Conservation (phyloP, 2,888 invertebrate species). For the Chrysolina americana region DNA sequence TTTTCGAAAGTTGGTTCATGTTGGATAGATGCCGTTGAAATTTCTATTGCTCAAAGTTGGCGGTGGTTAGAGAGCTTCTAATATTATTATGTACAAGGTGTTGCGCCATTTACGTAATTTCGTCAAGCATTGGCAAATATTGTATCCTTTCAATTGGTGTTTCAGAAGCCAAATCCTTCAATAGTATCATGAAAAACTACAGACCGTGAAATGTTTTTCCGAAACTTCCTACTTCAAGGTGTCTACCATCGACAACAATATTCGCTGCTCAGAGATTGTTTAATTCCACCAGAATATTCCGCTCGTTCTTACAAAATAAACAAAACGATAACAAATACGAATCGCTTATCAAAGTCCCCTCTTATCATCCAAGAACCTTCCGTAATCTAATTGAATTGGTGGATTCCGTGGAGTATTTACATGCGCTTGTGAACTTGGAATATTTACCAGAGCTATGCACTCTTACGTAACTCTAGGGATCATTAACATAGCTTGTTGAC, state of each 20-base stretch:
- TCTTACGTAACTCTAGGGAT: not conserved
- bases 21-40: too few relatives aligned
- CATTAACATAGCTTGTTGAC: not conserved
- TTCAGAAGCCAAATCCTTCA: too few relatives aligned
- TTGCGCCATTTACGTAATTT: too few relatives aligned
- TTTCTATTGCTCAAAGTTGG: too few relatives aligned
- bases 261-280: not conserved
- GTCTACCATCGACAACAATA: not conserved
- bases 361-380: not conserved
- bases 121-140: too few relatives aligned
- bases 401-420: slow-evolving; percentile 4
- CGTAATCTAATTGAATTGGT: not conserved
- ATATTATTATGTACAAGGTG: too few relatives aligned
- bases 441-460: not conserved
- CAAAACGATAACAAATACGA: not conserved
- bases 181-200: too few relatives aligned
- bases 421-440: not conserved
- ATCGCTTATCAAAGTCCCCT: slow-evolving; percentile 1
- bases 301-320: slow-evolving; percentile 1
- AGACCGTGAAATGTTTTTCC: too few relatives aligned
- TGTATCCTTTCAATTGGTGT: too few relatives aligned
- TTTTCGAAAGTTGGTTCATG: too few relatives aligned
- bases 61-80: too few relatives aligned
- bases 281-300: not conserved
- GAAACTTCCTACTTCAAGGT: too few relatives aligned